Evolutionary conservation across 2,888 invertebrate species (phyloP), one percentile per base, ranked within the genome.

Genomic region (Hipparchia sbordonii): DNA sequence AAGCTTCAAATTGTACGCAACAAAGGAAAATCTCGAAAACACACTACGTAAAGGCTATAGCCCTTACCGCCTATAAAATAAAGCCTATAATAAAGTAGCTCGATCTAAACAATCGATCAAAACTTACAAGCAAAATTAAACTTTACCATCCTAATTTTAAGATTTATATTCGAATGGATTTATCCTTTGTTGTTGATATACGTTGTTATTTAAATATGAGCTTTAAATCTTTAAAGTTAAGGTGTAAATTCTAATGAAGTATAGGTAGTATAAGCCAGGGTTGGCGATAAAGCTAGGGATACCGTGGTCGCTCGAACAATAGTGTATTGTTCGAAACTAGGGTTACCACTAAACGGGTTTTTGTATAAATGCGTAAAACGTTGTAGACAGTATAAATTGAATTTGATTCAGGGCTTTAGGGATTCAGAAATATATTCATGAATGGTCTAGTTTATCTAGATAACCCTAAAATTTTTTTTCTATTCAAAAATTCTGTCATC

Each of bases 271-370:
- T 78, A 78, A 77, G 76, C 77, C 77, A 67, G 72, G 75, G 72
- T 45, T 70, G 74, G 67, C 69, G 77, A 78, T 77, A 78, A 76
- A 75, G 74, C 76, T 68, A 73, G 76, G 73, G 75, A 74, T 72
- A 72, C 76, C 71, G 74, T 63, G 76, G 74, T 74, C 76, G 71
- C 62, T 69, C 70, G 73, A 74, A 78, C 78, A 78, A 78, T 77
- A 75, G 75, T 75, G 77, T 77, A 78, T 78, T 78, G 78, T 78
- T 77, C 70, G 65, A 54, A 39, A 39, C 45, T 76, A 78, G 77
- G 78, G 77, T 61, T 76, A 74, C 66, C 72, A 39, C 61, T 45
- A 61, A 67, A 56, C 61, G 61, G 61, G 52, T 62, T 62, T 70
- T 65, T 71, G 48, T 65, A 13, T 39, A 63, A 71, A 71, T 65